Evolutionary conservation across 1,140 invertebrate genomes (phyloP), one percentile per base, ranked within the genome.

Genomic region (Solenopsis invicta): DNA sequence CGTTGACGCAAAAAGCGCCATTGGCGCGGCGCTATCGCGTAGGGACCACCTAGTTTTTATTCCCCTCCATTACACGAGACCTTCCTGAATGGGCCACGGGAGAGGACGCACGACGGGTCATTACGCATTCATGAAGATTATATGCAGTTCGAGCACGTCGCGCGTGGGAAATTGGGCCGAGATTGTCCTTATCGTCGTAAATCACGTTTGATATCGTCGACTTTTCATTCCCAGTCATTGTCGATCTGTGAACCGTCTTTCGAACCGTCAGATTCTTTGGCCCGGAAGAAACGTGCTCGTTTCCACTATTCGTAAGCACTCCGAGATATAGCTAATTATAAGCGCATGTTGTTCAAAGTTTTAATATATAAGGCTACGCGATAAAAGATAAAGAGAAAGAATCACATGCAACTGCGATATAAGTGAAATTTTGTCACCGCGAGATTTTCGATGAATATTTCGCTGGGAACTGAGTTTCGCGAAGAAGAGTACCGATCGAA

Each of bases 91-190:
- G 71, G 69, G 66, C 81, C 77, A 75, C 76, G 41, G 18, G 85
- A 88, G 77, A 84, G 87, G 74, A 56, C 48, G 80, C 77, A 67
- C 78, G 87, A 86, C 88, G 78, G 85, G 59, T 89, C 90, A 92
- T 93, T 94, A 91, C 82, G 89, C 90, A 94, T 93, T 93, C 92
- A 93, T 93, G 92, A 91, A 93, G 91, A 93, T 93, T 92, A 92
- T 91, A 90, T 90, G 92, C 91, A 93, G 89, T 93, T 92, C 77
- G 59, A 74, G 89, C 92, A 93, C 92, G 93, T 93, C 87, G 78
- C 85, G 87, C 84, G 81, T 91, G 78, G 89, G 91, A 93, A 93
- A 94, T 93, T 93, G 88, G 87, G 89, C 90, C 86, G 91, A 91
- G 91, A 94, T 93, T 93, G 82, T 92, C 78, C 90, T 93, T 93